phyloP scores from a whole-genome alignment of 2,113 vertebrate genomes.

The Poeciliopsis turrubarensis region DNA sequence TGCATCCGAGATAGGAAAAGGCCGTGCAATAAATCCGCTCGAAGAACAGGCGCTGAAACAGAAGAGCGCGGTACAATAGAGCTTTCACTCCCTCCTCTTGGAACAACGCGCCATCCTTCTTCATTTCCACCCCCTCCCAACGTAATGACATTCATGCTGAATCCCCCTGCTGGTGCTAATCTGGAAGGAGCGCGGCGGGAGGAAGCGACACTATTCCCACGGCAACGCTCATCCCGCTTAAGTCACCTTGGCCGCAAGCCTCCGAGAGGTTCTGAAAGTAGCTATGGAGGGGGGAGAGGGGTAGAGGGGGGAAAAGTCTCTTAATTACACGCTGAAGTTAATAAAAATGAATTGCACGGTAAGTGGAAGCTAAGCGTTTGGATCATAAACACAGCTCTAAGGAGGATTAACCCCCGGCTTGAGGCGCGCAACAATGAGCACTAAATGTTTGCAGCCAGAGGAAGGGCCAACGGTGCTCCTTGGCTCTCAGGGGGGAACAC shows the following conservation, averaged over 20 bases:
- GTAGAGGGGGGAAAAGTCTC: conserved; percentile 5
- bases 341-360: conserved; percentile 57
- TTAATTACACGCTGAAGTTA: conserved; percentile 52
- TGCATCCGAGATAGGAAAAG: conserved; percentile 25
- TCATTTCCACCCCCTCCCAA: conserved; percentile 4
- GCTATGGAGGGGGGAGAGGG: background rate
- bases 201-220: conserved; percentile 17
- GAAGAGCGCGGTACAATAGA: background rate
- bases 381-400: conserved; percentile 30
- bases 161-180: background rate
- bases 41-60: conserved; percentile 22
- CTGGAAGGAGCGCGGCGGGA: background rate
- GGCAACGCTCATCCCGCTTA: conserved; percentile 14
- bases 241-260: conserved; percentile 44
- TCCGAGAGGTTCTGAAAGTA: background rate
- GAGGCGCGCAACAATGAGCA: conserved; percentile 42
- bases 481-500: background rate
- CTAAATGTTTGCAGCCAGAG: conserved; percentile 16
- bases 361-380: conserved; percentile 27
- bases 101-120: conserved; percentile 16
- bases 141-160: conserved; percentile 17
- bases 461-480: conserved; percentile 15
- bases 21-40: conserved; percentile 33
- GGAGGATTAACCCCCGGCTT: conserved; percentile 42
- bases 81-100: conserved; percentile 11